These are phyloP conservation scores for Hydroisotoma schaefferi DNA, from an alignment of 2,888 invertebrate genomes.

Conservation along the genomic window DNA sequence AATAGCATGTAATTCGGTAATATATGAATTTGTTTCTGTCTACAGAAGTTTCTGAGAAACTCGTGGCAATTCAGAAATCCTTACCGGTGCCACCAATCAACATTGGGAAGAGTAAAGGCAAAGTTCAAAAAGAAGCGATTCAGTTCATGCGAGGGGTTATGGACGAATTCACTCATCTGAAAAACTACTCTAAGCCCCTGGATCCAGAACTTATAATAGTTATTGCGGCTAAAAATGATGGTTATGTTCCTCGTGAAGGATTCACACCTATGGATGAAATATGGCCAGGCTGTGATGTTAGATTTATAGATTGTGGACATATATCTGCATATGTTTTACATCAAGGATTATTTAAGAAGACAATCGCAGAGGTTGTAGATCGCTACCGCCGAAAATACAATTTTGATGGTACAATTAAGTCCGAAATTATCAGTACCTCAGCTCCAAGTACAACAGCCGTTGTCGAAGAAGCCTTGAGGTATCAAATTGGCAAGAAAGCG, in stretches of 20 bases:
- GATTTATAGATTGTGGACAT: slow-evolving; percentile 84
- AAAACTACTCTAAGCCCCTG: slow-evolving; percentile 77
- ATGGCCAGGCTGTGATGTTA: slow-evolving; percentile 89
- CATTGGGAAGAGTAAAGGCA: slow-evolving; percentile 5
- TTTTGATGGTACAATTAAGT: slow-evolving; percentile 19
- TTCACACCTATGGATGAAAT: slow-evolving; percentile 77
- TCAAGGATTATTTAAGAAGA: slow-evolving; percentile 68
- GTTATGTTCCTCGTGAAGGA: slow-evolving; percentile 78
- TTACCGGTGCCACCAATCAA: no score
- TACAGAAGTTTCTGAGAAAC: no score
- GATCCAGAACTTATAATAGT: slow-evolving; percentile 88
- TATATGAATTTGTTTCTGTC: no score
- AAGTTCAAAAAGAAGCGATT: slow-evolving; percentile 62
- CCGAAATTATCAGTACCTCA: not conserved
- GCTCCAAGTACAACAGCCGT: slow-evolving; percentile 2
- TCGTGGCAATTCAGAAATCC: no score
- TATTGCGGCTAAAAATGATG: slow-evolving; percentile 68
- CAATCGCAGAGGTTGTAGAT: slow-evolving; percentile 35
- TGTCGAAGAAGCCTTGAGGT: not conserved
- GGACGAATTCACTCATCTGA: slow-evolving; percentile 97
- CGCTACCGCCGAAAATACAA: slow-evolving; percentile 31
- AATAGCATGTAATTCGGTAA: no score
- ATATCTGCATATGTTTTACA: slow-evolving; percentile 83
- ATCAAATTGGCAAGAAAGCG: not conserved
- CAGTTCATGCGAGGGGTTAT: slow-evolving; percentile 96